Conservation (phyloP, 2,113 vertebrate species). For the Hepsetus odoe region DNA sequence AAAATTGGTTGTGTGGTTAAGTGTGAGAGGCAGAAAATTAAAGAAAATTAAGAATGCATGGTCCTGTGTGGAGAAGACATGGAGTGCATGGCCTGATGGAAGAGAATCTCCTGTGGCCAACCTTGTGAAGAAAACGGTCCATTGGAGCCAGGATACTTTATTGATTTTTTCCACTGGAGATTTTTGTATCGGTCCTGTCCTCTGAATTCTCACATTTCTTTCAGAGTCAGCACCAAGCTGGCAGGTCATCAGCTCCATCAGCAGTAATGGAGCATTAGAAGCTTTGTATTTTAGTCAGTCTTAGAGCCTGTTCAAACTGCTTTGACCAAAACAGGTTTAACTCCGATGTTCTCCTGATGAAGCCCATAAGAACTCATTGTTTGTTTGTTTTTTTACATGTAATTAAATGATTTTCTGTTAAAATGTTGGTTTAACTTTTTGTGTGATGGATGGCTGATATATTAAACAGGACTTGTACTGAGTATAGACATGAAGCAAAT, state of each 20-base stretch:
- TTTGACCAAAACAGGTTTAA: conserved; percentile 17
- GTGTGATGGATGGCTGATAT: not conserved
- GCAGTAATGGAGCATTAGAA: not conserved
- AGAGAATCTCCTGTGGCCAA: not conserved
- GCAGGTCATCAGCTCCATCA: conserved; percentile 22
- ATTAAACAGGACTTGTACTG: not conserved
- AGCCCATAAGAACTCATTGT: not conserved
- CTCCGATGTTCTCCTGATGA: not conserved
- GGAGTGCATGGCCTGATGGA: conserved; percentile 10
- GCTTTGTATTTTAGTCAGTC: not conserved
- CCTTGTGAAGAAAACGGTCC: conserved; percentile 4
- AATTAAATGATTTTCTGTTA: too few relatives aligned
- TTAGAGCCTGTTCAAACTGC: not conserved
- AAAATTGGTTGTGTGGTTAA: too few relatives aligned
- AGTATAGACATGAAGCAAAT: not conserved
- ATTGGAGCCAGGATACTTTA: conserved; percentile 19
- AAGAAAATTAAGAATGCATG: not conserved
- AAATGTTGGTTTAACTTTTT: not conserved
- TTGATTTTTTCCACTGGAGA: conserved; percentile 28
- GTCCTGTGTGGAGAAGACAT: not conserved
- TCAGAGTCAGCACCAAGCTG: conserved; percentile 16
- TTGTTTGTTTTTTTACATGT: too few relatives aligned
- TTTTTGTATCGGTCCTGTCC: conserved; percentile 12
- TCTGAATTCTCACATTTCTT: conserved; percentile 26
- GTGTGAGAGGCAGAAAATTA: not conserved